Evolutionary conservation across 2,888 invertebrate species (phyloP).

Genomic region (Pemphredon lugubris): DNA sequence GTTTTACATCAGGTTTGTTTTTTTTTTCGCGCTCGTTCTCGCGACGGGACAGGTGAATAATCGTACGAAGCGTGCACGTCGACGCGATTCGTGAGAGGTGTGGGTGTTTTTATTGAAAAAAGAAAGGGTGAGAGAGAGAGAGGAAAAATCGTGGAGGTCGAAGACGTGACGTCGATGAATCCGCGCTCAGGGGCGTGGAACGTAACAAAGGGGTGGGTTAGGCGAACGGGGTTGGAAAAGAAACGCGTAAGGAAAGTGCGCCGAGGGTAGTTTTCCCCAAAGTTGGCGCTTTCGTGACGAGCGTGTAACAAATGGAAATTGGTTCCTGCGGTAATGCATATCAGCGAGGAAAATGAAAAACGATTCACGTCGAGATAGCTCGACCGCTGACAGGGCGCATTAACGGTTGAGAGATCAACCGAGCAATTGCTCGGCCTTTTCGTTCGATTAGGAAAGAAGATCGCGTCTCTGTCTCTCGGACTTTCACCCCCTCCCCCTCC

Average conservation of each 20-base stretch:
- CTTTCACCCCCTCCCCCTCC: too few species aligned
- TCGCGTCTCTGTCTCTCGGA: constrained; percentile 10
- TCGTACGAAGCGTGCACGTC: constrained; percentile 1
- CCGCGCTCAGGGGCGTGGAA: constrained; percentile 2
- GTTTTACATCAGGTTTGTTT: too few species aligned
- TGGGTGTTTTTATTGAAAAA: not conserved
- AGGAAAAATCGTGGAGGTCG: too few species aligned
- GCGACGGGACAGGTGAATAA: constrained; percentile 1
- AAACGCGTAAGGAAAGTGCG: not conserved
- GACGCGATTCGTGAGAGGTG: too few species aligned
- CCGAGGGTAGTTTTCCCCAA: not conserved
- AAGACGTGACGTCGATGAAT: not conserved
- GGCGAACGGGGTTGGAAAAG: not conserved
- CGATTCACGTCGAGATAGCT: constrained; percentile 43
- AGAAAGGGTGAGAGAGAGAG: not conserved
- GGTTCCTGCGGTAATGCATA: constrained; percentile 51
- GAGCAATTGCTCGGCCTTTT: constrained; percentile 58
- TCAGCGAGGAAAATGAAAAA: constrained; percentile 54
- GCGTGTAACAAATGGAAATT: constrained; percentile 61
- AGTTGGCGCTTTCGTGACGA: constrained; percentile 6
- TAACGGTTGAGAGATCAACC: constrained; percentile 57
- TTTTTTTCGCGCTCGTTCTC: too few species aligned
- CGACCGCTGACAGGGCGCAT: constrained; percentile 38
- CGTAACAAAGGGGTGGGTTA: not conserved
- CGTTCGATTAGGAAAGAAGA: constrained; percentile 14